Percentiles rank a stretch among this genome's conserved stretches.
Evolutionary conservation across 2,888 invertebrate genomes (phyloP).

Genomic region (Tridacna gigas): DNA sequence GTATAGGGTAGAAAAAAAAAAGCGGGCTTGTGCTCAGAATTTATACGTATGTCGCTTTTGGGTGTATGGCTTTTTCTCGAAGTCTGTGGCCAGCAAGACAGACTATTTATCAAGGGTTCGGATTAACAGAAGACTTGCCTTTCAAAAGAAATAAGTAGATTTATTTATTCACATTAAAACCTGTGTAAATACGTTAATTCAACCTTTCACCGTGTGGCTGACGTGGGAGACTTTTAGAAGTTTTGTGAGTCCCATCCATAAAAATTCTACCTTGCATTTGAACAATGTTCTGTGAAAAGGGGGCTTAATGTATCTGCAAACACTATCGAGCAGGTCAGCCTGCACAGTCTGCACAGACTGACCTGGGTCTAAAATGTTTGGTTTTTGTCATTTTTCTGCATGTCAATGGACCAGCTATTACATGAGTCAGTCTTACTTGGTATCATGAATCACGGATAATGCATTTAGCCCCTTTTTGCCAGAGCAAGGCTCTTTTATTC

Average conservation of each 20-base stretch:
- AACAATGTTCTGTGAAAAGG: no score
- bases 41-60: no score
- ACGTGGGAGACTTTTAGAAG: neutral
- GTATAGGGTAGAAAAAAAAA: neutral
- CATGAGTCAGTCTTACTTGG: neutral
- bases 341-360: no score
- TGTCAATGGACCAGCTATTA: no score
- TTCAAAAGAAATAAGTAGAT: constrained; percentile 17
- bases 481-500: neutral
- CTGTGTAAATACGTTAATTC: constrained; percentile 19
- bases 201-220: neutral
- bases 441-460: neutral
- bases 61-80: no score
- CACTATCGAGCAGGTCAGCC: no score
- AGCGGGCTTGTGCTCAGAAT: neutral
- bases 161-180: constrained; percentile 18
- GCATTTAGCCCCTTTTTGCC: neutral
- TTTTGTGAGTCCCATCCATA: neutral
- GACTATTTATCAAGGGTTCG: constrained; percentile 1
- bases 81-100: neutral
- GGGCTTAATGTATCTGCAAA: no score
- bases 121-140: neutral
- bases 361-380: neutral
- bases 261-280: no score
- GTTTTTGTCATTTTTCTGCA: neutral